Base-by-base conservation (phyloP, 1,140 invertebrate species). In the Plectrocnemia conspersa region DNA sequence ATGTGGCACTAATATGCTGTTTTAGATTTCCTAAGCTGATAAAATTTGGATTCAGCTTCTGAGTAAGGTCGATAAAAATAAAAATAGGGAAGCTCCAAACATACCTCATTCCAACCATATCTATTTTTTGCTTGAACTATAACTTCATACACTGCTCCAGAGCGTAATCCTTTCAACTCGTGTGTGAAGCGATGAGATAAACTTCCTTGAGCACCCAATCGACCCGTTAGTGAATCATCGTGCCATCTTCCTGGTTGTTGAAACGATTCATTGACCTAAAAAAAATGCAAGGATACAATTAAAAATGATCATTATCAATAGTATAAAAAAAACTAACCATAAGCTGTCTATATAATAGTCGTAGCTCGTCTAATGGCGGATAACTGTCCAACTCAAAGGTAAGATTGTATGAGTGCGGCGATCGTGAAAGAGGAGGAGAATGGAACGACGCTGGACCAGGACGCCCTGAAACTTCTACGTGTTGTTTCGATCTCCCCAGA, bases 191-290 rank as follows among this genome's bases (percentile, higher is more conserved):
- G 61, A 63, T 71, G 70, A 4, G 69, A 68, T 4, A 72, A 59
- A 4, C 67, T 59, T 27, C 47, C 55, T 29, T 64, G 66, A 9
- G 21, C 21, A 45, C 38, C 58, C 10, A 45, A 33, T n/a, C 50
- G 29, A 10, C 57, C 57, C 1, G 52, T 27, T 25, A 61, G 46
- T 2, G 59, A 53, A 35, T 83, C 75, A 64, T 86, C 84, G 59
- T 85, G 83, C 85, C 84, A 88, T 52, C 82, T 78, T 0, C 83
- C 83, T 0, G 82, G 82, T 65, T 81, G 78, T 65, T 85, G 82
- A 68, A 82, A 84, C 1, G 84, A 79, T 61, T 84, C 80, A 69
- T 87, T 87, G 63, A 83, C 79, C 82, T 84, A 70, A 10, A 66
- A 57, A 35, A 61, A 38, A 54, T 46, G 45, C n/a, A 16, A 48